phyloP scores from a whole-genome alignment of 2,888 invertebrate genomes.

The Coenonympha arcania region DNA sequence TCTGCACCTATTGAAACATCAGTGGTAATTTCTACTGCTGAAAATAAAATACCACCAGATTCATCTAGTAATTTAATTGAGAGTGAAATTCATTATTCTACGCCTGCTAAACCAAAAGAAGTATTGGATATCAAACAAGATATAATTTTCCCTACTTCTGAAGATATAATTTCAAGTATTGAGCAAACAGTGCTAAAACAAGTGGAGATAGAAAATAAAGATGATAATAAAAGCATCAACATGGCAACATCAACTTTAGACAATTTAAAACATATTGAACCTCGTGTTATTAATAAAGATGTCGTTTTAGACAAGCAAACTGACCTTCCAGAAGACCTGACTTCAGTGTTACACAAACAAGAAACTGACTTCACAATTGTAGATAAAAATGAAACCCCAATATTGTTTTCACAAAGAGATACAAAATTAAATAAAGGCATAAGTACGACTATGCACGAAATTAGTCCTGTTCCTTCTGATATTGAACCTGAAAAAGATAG shows the following conservation, averaged over 20 bases:
- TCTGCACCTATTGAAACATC: background rate
- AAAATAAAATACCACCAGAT: background rate
- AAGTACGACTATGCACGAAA: background rate
- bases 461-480: background rate
- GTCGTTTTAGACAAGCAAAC: background rate
- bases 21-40: background rate
- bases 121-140: background rate
- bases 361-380: background rate
- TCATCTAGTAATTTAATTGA: slow-evolving; percentile 20
- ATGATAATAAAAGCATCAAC: background rate
- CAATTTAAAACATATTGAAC: background rate
- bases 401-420: background rate
- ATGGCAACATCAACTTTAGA: background rate
- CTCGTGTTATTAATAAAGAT: background rate
- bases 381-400: background rate
- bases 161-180: background rate
- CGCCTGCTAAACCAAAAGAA: slow-evolving; percentile 19
- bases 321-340: background rate
- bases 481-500: background rate
- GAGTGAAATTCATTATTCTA: slow-evolving; percentile 36
- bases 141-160: background rate
- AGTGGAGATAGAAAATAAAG: too few species aligned
- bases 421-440: background rate
- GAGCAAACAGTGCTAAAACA: background rate
- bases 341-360: background rate